A percentile compares a stretch with the other conserved stretches of the same genome.
phyloP scores from a whole-genome alignment of 2,113 vertebrate genomes.

The Phylloscopus trochilus region DNA sequence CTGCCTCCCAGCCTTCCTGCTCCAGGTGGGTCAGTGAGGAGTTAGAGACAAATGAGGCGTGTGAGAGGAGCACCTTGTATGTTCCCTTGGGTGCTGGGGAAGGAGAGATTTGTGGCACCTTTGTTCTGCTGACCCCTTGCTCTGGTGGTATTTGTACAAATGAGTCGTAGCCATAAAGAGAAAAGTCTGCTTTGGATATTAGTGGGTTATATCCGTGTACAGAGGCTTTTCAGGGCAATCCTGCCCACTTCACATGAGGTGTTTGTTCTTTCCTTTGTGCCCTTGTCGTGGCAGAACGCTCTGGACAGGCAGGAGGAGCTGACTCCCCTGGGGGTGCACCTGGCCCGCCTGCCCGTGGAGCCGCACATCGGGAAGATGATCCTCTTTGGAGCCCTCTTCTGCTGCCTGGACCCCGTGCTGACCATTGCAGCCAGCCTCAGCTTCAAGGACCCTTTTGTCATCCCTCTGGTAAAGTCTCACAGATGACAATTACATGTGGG shows the following conservation, averaged over 20 bases:
- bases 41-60: background rate
- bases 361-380: slow-evolving; percentile 98
- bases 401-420: slow-evolving; percentile 93
- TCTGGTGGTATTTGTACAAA: background rate
- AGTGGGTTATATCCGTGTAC: rapidly evolving
- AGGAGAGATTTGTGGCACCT: rapidly evolving
- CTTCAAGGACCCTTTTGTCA: slow-evolving; percentile 98
- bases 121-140: background rate
- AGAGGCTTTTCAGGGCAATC: background rate
- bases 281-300: slow-evolving; percentile 80
- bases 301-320: slow-evolving; percentile 89
- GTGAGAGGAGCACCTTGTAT: rapidly evolving
- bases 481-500: background rate
- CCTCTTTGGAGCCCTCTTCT: slow-evolving; percentile 92
- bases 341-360: slow-evolving; percentile 92
- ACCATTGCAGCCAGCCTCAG: slow-evolving; percentile 97
- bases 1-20: background rate
- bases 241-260: rapidly evolving
- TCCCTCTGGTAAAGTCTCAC: slow-evolving; percentile 85
- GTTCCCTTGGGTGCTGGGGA: background rate
- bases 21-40: background rate
- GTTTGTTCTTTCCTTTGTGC: background rate
- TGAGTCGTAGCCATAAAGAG: background rate
- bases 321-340: slow-evolving; percentile 90
- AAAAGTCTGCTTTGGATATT: rapidly evolving